Evolutionary conservation across 2,888 invertebrate genomes (phyloP).

Genomic region (Tenthredo scrophulariae): DNA sequence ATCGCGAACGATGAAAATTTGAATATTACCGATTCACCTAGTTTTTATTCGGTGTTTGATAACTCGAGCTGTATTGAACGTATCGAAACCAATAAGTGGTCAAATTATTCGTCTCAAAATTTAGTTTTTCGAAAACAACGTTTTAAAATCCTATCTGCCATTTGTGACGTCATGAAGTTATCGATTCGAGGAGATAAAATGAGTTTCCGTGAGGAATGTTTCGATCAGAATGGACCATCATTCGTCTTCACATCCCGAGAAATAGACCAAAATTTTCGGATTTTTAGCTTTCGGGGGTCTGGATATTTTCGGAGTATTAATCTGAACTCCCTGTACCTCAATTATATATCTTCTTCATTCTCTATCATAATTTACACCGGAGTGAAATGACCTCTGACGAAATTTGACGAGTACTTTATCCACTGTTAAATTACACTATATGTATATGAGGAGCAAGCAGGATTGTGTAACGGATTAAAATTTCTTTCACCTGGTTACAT

Average conservation of each 20-base stretch:
- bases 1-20: no score
- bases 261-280: not conserved
- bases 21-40: no score
- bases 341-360: not conserved
- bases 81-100: no score
- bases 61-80: no score
- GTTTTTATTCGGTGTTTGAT: no score
- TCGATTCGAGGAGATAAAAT: no score
- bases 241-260: not conserved
- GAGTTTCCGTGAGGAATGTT: no score
- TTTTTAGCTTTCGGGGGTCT: no score
- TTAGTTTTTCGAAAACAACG: no score
- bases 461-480: not conserved
- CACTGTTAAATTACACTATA: not conserved
- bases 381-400: not conserved
- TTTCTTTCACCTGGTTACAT: conserved; percentile 1
- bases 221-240: not conserved
- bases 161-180: no score
- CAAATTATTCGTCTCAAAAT: no score
- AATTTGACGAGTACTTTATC: not conserved
- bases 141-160: no score
- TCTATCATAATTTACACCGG: not conserved
- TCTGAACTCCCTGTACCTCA: not conserved
- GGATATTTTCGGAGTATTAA: not conserved
- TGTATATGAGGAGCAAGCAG: not conserved